Evolutionary conservation across 1,140 invertebrate genomes (phyloP).

Genomic region (Cherax quadricarinatus): DNA sequence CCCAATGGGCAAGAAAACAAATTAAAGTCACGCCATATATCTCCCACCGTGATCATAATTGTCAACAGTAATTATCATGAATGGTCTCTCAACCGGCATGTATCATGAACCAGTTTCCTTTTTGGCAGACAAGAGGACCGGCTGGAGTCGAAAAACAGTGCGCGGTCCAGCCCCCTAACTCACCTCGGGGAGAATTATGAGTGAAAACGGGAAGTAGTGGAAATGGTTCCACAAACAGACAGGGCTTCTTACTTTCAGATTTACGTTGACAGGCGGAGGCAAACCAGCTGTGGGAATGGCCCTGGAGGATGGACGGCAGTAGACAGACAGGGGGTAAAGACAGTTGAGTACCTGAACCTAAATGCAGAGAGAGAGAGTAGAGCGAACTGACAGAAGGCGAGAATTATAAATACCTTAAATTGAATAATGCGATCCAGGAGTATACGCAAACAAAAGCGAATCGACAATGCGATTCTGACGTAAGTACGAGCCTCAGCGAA

Average conservation of each 20-base stretch:
- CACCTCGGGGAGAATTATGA: conserved; percentile 54
- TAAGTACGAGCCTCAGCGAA: too few relatives aligned
- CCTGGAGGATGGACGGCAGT: too few relatives aligned
- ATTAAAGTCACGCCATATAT: conserved; percentile 61
- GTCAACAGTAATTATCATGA: conserved; percentile 65
- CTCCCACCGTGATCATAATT: conserved; percentile 57
- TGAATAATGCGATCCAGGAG: too few relatives aligned
- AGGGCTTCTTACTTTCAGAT: conserved; percentile 61
- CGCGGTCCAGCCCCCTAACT: conserved; percentile 57
- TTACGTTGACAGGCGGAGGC: conserved; percentile 56
- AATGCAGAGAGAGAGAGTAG: too few relatives aligned
- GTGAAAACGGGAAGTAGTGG: conserved; percentile 61
- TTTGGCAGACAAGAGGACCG: conserved; percentile 51
- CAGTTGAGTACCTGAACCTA: too few relatives aligned
- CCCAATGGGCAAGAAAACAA: conserved; percentile 33
- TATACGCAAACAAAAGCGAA: too few relatives aligned
- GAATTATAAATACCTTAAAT: too few relatives aligned
- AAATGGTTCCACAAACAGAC: conserved; percentile 68
- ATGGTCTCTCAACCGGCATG: conserved; percentile 49
- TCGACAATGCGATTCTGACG: too few relatives aligned
- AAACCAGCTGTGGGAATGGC: too few relatives aligned
- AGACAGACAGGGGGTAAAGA: too few relatives aligned
- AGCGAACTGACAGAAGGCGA: too few relatives aligned
- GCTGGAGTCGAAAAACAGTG: conserved; percentile 54
- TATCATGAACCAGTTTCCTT: conserved; percentile 63